These are phyloP conservation scores for Drosophila lacicola DNA, from an alignment of 2,888 invertebrate genomes.

Conservation along the genomic window DNA sequence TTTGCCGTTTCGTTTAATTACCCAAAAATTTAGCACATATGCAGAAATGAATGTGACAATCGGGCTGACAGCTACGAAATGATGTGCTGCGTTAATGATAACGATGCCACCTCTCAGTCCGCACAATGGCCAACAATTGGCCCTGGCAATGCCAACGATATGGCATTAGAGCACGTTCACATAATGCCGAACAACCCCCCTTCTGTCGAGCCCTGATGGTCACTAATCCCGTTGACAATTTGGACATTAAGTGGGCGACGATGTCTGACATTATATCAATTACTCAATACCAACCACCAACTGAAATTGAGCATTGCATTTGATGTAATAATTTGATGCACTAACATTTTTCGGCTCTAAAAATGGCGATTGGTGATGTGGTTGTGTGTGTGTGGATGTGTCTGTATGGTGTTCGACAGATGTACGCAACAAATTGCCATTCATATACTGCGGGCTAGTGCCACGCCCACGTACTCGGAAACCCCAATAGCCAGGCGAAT, in stretches of 20 bases:
- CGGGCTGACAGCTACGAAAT: constrained; percentile 30
- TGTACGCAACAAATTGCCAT: constrained; percentile 44
- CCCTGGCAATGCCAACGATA: constrained; percentile 48
- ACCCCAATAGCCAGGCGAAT: constrained; percentile 26
- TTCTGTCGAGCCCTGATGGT: constrained; percentile 11
- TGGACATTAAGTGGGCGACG: constrained; percentile 74
- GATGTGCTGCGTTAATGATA: constrained; percentile 61
- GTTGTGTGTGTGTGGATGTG: background rate
- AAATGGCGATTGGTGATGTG: constrained; percentile 33
- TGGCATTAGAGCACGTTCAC: constrained; percentile 60
- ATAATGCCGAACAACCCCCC: constrained; percentile 10
- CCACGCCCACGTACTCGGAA: constrained; percentile 46
- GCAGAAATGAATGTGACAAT: constrained; percentile 71
- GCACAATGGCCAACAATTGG: constrained; percentile 19
- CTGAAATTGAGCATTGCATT: constrained; percentile 77
- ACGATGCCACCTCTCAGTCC: constrained; percentile 42
- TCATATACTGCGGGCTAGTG: constrained; percentile 16
- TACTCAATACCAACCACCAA: constrained; percentile 68
- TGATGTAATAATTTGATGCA: constrained; percentile 78
- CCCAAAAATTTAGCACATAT: constrained; percentile 75
- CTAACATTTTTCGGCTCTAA: constrained; percentile 65
- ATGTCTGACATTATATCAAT: constrained; percentile 75
- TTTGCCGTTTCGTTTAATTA: constrained; percentile 59
- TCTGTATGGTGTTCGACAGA: constrained; percentile 40
- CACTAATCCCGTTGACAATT: constrained; percentile 77